Conservation (phyloP, 1,140 invertebrate species). For the Drosophila ambigua region DNA sequence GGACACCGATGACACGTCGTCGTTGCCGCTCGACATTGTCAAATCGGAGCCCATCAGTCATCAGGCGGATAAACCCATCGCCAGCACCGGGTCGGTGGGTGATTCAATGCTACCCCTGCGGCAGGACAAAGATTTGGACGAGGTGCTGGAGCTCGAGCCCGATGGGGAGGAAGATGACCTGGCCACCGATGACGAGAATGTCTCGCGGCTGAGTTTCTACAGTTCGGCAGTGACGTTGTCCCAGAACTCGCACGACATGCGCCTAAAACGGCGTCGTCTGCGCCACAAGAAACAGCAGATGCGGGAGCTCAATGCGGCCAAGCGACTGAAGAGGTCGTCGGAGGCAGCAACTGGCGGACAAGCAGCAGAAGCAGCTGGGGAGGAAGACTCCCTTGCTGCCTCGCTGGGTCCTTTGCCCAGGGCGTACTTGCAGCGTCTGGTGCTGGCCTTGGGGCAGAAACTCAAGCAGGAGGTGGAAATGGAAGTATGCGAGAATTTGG, state of each 20-base stretch:
- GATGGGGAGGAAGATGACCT: slow-evolving; percentile 52
- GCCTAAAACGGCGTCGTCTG: slow-evolving; percentile 61
- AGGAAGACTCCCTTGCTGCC: slow-evolving; percentile 4
- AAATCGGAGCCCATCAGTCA: slow-evolving; percentile 53
- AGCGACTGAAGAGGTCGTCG: slow-evolving; percentile 56
- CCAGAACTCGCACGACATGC: slow-evolving; percentile 40
- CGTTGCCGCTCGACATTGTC: slow-evolving; percentile 27
- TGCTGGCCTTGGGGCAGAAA: slow-evolving; percentile 39
- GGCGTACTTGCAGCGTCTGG: slow-evolving; percentile 55
- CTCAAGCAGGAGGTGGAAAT: slow-evolving; percentile 24
- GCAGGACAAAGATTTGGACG: slow-evolving; percentile 8
- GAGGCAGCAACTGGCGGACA: slow-evolving; percentile 7
- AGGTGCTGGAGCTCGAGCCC: slow-evolving; percentile 11
- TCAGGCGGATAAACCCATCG: slow-evolving; percentile 36
- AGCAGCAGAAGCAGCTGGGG: not conserved
- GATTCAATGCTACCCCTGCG: not conserved
- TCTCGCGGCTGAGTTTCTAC: slow-evolving; percentile 58
- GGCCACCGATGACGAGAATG: slow-evolving; percentile 63
- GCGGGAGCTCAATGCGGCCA: slow-evolving; percentile 63
- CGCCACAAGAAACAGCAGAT: slow-evolving; percentile 61
- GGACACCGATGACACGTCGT: slow-evolving; percentile 16
- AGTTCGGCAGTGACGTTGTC: slow-evolving; percentile 66
- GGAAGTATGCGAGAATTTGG: slow-evolving; percentile 26
- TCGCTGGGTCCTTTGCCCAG: slow-evolving; percentile 43
- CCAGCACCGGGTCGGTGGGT: not conserved